These are phyloP conservation scores for Alcis repandata DNA, from an alignment of 2,888 invertebrate genomes.

Conservation along the genomic window DNA sequence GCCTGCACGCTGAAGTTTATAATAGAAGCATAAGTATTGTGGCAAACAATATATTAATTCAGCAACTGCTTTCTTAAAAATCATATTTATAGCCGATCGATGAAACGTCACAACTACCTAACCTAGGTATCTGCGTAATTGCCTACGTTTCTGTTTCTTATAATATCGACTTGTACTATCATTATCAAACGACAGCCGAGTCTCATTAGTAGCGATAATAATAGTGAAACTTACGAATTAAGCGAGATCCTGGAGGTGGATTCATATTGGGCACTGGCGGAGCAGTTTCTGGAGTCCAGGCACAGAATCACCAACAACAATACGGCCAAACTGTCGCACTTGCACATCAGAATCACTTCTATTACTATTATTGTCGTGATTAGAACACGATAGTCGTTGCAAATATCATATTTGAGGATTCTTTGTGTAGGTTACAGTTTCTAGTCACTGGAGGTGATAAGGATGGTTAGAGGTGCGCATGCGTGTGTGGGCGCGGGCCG, in stretches of 20 bases:
- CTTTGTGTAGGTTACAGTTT: conserved; percentile 41
- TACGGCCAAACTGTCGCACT: conserved; percentile 68
- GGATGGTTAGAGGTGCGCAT: conserved; percentile 60
- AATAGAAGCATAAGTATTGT: background rate
- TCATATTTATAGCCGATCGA: conserved; percentile 4
- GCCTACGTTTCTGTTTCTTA: background rate
- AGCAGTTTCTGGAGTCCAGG: conserved; percentile 79
- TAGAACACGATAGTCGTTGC: conserved; percentile 37
- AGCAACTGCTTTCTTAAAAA: background rate
- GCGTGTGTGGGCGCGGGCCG: conserved; percentile 59
- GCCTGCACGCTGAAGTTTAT: conserved; percentile 88
- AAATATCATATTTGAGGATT: conserved; percentile 38
- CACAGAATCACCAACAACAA: conserved; percentile 73
- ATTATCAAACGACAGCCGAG: background rate
- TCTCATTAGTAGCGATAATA: conserved; percentile 1
- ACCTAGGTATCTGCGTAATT: background rate
- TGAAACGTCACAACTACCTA: conserved; percentile 12
- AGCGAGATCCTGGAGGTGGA: conserved; percentile 72
- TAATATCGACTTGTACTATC: background rate
- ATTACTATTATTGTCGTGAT: conserved; percentile 43
- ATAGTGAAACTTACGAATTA: conserved; percentile 72
- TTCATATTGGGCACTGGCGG: conserved; percentile 78
- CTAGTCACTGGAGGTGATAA: conserved; percentile 61
- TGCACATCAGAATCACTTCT: conserved; percentile 81
- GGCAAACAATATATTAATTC: background rate